phyloP scores from a whole-genome alignment of 2,888 invertebrate genomes.

The Busseola fusca region DNA sequence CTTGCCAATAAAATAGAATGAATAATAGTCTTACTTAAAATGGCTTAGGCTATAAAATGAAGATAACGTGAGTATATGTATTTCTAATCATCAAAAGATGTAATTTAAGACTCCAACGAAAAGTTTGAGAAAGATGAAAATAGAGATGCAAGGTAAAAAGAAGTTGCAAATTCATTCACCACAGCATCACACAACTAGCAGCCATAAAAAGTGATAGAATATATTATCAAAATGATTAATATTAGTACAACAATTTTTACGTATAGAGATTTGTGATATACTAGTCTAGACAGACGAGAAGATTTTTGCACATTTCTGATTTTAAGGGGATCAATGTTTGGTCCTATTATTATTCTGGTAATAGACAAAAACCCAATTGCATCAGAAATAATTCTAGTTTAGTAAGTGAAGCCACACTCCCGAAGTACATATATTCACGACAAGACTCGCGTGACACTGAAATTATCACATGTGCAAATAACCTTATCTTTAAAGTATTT shows the following conservation, averaged over 20 bases:
- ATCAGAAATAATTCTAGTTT: constrained; percentile 32
- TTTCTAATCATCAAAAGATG: neutral
- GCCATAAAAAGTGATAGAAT: constrained; percentile 69
- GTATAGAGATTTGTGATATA: constrained; percentile 75
- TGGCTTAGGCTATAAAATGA: neutral
- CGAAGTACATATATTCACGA: constrained; percentile 19
- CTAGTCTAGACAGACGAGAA: constrained; percentile 62
- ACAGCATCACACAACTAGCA: constrained; percentile 63
- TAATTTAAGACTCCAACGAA: neutral
- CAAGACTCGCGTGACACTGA: constrained; percentile 29
- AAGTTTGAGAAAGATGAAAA: neutral
- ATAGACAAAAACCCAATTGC: constrained; percentile 49
- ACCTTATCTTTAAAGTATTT: constrained; percentile 48
- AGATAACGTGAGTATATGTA: neutral
- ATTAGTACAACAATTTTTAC: constrained; percentile 73
- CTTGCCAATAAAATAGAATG: neutral
- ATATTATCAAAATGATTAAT: constrained; percentile 71
- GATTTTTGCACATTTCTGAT: constrained; percentile 61
- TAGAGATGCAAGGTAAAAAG: constrained; percentile 1
- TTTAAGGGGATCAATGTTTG: constrained; percentile 65
- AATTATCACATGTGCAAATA: constrained; percentile 43
- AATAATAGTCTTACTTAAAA: neutral
- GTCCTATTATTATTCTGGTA: constrained; percentile 69
- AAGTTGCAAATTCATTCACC: constrained; percentile 58
- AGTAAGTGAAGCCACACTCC: constrained; percentile 23